These are phyloP conservation scores for Ornithoptera priamus DNA, from an alignment of 2,888 invertebrate genomes.

Conservation along the genomic window DNA sequence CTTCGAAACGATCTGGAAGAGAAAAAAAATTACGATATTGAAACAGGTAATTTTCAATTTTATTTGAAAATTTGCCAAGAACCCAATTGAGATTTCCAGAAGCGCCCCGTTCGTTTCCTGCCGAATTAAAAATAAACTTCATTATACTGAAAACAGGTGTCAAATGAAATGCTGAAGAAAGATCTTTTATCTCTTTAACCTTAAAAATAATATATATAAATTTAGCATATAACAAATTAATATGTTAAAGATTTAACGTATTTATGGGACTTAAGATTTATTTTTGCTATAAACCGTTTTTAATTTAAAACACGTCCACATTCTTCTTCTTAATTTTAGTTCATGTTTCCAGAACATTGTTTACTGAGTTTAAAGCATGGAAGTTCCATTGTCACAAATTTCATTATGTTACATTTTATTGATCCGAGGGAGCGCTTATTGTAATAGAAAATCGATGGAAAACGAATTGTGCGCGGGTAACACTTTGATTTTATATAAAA, in stretches of 20 bases:
- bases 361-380: too few species aligned
- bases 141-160: conserved; percentile 41
- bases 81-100: conserved; percentile 44
- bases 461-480: background rate
- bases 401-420: background rate
- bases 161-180: conserved; percentile 31
- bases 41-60: conserved; percentile 36
- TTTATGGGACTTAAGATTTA: background rate
- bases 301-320: background rate
- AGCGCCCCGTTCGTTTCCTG: conserved; percentile 35
- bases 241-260: too few species aligned
- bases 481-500: background rate
- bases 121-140: conserved; percentile 51
- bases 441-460: background rate
- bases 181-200: background rate
- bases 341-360: background rate
- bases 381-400: background rate
- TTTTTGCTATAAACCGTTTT: background rate
- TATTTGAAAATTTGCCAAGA: conserved; percentile 43
- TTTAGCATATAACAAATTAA: background rate
- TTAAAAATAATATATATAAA: background rate
- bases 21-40: conserved; percentile 30
- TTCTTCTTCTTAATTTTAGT: background rate
- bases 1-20: conserved; percentile 23
- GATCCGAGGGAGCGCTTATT: background rate